Evolutionary conservation across 2,888 invertebrate species (phyloP).

Genomic region (Eristalis arbustorum): DNA sequence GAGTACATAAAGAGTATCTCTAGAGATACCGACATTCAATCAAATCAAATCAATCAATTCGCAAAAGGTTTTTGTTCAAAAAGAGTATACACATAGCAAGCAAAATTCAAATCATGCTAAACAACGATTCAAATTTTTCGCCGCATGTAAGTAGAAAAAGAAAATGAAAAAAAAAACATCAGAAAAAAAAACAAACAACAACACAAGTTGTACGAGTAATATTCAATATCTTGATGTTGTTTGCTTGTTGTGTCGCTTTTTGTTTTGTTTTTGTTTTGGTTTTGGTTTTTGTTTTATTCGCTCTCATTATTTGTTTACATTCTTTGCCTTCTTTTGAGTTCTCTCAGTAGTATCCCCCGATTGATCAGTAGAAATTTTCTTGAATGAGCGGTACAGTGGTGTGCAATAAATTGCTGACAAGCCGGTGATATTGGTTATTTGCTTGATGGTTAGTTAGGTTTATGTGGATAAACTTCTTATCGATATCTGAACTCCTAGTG

Average conservation of each 20-base stretch:
- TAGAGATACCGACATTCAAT: conserved; percentile 44
- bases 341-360: background rate
- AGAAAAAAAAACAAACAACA: conserved; percentile 29
- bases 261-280: conserved; percentile 18
- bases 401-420: background rate
- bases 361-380: background rate
- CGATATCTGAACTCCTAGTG: no score
- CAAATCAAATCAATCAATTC: conserved; percentile 38
- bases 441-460: background rate
- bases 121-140: conserved; percentile 74
- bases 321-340: background rate
- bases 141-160: conserved; percentile 75
- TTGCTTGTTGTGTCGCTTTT: conserved; percentile 61
- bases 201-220: conserved; percentile 15
- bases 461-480: background rate
- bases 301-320: background rate
- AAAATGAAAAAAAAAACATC: conserved; percentile 21
- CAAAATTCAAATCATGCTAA: conserved; percentile 75
- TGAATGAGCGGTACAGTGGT: background rate
- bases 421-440: background rate
- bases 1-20: conserved; percentile 31
- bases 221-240: conserved; percentile 51
- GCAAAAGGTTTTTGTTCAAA: conserved; percentile 27
- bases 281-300: conserved; percentile 6
- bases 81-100: conserved; percentile 39